Conservation (phyloP, 35 echinoderm and acorn worm genomes). For the Diadema setosum region DNA sequence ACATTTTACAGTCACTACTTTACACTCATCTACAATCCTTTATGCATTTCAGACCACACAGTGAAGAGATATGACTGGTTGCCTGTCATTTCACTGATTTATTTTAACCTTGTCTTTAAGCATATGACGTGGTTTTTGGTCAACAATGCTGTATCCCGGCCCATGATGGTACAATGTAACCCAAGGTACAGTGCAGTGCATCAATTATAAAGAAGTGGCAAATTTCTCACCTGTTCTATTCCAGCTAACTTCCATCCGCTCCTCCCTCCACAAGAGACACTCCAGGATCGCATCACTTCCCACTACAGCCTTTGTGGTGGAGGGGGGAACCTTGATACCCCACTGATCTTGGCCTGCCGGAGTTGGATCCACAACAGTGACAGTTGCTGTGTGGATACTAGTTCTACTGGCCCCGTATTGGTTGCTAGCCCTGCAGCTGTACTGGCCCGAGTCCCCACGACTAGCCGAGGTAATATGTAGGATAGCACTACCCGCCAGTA, state of each 20-base stretch:
- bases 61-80: no score
- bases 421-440: background rate
- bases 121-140: no score
- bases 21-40: no score
- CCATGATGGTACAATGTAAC: no score
- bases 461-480: background rate
- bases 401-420: background rate
- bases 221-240: background rate
- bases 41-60: no score
- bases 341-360: background rate
- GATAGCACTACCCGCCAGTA: background rate
- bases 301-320: background rate
- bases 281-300: background rate
- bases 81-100: no score
- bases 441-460: background rate
- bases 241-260: background rate
- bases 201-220: no score
- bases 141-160: no score
- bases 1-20: no score
- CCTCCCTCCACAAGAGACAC: background rate
- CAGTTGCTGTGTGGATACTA: background rate
- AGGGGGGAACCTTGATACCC: background rate
- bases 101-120: no score
- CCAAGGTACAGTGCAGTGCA: no score
- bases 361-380: background rate